phyloP scores from a whole-genome alignment of 2,113 vertebrate species.

The Corythaeola cristata region DNA sequence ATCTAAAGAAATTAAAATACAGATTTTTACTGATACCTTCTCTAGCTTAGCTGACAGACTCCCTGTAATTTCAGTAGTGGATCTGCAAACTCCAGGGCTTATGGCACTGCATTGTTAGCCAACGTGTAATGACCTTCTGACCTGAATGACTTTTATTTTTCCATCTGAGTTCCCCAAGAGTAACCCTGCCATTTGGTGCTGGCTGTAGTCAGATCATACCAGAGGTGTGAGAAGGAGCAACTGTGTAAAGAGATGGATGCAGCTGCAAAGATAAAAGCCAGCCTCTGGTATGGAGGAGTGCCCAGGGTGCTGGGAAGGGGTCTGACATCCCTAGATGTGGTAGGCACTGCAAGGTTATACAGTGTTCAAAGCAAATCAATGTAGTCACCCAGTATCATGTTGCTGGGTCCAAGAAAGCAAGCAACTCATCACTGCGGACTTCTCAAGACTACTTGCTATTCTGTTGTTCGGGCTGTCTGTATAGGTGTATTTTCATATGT shows the following conservation, averaged over 20 bases:
- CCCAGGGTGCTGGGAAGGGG: background rate
- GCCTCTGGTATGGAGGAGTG: background rate
- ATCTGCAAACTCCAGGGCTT: background rate
- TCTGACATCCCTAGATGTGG: background rate
- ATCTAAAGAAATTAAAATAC: background rate
- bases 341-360: background rate
- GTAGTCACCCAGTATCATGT: background rate
- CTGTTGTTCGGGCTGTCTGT: background rate
- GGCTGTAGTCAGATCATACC: background rate
- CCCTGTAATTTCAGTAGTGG: background rate
- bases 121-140: background rate
- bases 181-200: background rate
- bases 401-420: background rate
- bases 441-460: background rate
- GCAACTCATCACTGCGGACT: background rate
- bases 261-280: background rate
- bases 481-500: background rate
- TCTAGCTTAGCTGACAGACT: background rate
- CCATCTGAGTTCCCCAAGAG: background rate
- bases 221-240: background rate
- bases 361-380: background rate
- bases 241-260: background rate
- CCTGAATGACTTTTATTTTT: background rate
- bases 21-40: background rate
- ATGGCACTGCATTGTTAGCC: background rate